These are phyloP conservation scores for Oriolus oriolus DNA, from an alignment of 2,113 vertebrate genomes.

Conservation along the genomic window DNA sequence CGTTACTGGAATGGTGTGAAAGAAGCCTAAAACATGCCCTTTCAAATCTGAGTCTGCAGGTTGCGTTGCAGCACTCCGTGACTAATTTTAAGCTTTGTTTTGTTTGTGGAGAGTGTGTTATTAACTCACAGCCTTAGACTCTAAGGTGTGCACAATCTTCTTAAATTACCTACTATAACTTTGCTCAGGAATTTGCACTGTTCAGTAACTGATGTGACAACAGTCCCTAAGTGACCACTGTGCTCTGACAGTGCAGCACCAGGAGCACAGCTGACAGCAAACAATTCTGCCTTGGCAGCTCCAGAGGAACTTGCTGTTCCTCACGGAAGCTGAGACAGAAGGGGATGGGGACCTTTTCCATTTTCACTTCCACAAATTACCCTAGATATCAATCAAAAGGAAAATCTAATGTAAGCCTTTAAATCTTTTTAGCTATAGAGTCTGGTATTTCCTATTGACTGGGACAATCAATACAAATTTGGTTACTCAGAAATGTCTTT, in stretches of 20 bases:
- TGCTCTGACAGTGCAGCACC: background rate
- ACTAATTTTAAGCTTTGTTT: background rate
- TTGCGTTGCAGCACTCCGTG: background rate
- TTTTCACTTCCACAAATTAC: background rate
- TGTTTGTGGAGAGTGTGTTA: background rate
- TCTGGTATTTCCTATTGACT: background rate
- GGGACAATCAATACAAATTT: background rate
- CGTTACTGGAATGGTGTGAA: background rate
- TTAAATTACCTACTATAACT: background rate
- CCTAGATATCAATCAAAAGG: background rate
- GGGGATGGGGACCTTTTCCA: background rate
- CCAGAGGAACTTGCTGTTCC: background rate
- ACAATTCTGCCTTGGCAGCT: background rate
- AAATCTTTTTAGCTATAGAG: background rate
- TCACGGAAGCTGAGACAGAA: background rate
- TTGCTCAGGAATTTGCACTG: background rate
- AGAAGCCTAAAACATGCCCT: background rate
- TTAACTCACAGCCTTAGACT: background rate
- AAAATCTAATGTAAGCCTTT: conserved; percentile 3
- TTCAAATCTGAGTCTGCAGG: background rate
- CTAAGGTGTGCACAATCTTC: background rate
- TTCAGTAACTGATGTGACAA: background rate
- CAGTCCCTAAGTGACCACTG: background rate
- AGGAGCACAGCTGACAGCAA: background rate
- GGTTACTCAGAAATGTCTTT: background rate